Percentiles rank a stretch among this genome's conserved stretches.
These are phyloP conservation scores for Nesogale talazaci DNA, from an alignment of 2,113 vertebrate genomes.

Conservation along the genomic window DNA sequence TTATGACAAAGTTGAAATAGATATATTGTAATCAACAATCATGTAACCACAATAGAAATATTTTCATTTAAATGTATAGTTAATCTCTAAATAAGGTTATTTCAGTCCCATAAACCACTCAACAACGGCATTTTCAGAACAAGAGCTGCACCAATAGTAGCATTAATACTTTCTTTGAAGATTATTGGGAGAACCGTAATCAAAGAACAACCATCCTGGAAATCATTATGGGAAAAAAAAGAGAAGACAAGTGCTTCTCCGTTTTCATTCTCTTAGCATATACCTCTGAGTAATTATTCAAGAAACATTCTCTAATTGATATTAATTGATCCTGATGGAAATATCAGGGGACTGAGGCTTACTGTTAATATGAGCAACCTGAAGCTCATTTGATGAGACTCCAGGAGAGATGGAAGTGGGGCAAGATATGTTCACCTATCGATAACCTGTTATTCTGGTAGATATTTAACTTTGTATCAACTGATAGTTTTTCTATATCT, in stretches of 20 bases:
- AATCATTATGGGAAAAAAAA: constrained; percentile 41
- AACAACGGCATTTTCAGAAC: neutral
- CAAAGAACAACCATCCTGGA: neutral
- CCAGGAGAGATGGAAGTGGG: neutral
- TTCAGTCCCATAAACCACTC: constrained; percentile 17
- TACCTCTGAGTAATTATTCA: neutral
- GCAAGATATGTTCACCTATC: neutral
- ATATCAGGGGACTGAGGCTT: constrained; percentile 8
- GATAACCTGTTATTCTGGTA: constrained; percentile 46
- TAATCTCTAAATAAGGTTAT: neutral
- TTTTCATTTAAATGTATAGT: neutral
- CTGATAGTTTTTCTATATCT: constrained; percentile 9
- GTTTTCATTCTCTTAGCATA: constrained; percentile 23
- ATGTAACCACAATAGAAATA: neutral
- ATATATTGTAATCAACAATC: neutral
- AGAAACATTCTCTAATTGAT: neutral
- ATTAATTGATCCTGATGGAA: constrained; percentile 13
- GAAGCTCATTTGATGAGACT: constrained; percentile 42
- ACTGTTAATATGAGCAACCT: constrained; percentile 40
- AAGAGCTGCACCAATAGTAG: neutral
- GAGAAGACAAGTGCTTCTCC: constrained; percentile 26
- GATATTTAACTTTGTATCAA: constrained; percentile 14
- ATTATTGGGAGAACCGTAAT: neutral
- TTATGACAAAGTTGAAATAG: neutral
- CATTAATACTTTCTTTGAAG: neutral